Conservation (phyloP, 1,140 invertebrate species). For the Pseudomyrmex concolor region DNA sequence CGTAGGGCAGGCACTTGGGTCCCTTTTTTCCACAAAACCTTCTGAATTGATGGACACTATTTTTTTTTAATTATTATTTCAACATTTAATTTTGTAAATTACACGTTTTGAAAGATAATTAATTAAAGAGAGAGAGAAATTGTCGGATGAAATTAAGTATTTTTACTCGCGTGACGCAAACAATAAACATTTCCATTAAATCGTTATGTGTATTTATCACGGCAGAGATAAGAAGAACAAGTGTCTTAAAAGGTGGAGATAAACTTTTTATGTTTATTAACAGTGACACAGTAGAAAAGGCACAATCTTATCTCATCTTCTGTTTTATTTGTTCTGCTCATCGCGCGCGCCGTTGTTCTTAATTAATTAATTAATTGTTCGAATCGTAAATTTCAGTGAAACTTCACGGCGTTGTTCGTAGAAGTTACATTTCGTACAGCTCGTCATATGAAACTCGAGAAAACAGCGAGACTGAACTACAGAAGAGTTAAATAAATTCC, state of each 20-base stretch:
- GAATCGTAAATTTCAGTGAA: conserved; percentile 2
- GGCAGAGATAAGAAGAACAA: too few species aligned
- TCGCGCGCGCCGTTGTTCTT: too few species aligned
- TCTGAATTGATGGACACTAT: neutral
- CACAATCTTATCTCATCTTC: neutral
- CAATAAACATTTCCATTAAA: neutral
- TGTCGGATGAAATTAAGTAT: neutral
- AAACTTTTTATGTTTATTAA: too few species aligned
- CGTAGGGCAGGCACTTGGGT: conserved; percentile 1
- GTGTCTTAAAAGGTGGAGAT: too few species aligned
- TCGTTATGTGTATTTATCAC: neutral
- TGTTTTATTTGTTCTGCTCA: neutral
- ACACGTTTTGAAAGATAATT: neutral
- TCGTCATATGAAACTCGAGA: too few species aligned
- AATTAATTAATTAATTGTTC: neutral
- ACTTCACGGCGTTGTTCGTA: neutral
- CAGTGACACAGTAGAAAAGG: neutral
- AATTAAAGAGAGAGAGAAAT: neutral
- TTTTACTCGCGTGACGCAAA: neutral
- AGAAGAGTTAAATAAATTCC: neutral
- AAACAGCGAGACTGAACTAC: neutral
- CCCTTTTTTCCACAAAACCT: neutral
- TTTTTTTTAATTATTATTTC: neutral
- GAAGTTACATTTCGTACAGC: too few species aligned
- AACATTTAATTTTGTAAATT: too few species aligned